phyloP scores from a whole-genome alignment of 2,888 invertebrate species.

The Perizoma flavofasciatum region DNA sequence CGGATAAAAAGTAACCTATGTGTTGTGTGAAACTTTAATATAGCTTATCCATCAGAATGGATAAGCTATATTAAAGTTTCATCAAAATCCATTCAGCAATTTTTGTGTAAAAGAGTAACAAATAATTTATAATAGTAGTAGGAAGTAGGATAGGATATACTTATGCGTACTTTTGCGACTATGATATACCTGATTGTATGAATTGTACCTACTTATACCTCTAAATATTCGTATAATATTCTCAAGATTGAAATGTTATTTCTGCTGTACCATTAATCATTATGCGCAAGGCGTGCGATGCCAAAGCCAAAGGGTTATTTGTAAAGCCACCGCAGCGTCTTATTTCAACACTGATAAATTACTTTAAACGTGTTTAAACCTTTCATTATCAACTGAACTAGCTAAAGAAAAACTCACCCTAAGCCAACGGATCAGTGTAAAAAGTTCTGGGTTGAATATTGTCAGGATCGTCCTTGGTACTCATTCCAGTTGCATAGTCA shows the following conservation, averaged over 20 bases:
- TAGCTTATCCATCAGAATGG: no score
- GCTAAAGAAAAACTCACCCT: constrained; percentile 20
- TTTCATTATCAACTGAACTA: constrained; percentile 10
- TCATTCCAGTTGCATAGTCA: constrained; percentile 68
- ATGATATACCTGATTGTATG: no score
- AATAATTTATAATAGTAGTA: no score
- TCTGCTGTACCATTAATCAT: constrained; percentile 44
- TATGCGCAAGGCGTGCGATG: constrained; percentile 39
- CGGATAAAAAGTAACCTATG: no score
- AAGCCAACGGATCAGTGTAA: neutral
- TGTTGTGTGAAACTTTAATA: no score
- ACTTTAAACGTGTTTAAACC: constrained; percentile 22
- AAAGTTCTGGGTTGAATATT: constrained; percentile 3
- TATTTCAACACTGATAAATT: constrained; percentile 51
- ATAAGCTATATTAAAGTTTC: no score
- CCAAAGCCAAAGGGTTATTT: constrained; percentile 47
- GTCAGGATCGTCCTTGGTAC: constrained; percentile 46
- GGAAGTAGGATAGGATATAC: no score
- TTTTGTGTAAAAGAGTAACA: no score
- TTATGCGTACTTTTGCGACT: no score
- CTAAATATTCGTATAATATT: neutral
- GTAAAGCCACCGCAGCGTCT: constrained; percentile 45
- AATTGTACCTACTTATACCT: no score
- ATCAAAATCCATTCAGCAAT: no score
- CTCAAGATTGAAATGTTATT: constrained; percentile 18